phyloP scores from a whole-genome alignment of 2,797 vertebrate species.

The Scyliorhinus canicula region DNA sequence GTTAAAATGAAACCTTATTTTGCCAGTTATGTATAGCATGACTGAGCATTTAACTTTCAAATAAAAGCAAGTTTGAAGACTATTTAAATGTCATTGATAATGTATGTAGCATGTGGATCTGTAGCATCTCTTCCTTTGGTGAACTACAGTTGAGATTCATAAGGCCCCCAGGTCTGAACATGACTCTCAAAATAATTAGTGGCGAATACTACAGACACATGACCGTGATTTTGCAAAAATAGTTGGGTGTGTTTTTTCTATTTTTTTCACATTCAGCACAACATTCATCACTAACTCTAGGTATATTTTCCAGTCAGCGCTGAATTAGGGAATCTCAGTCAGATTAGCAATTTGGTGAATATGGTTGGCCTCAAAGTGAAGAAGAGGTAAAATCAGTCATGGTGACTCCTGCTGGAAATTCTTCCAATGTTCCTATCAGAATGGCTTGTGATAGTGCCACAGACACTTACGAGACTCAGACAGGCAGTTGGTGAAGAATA shows the following conservation, averaged over 20 bases:
- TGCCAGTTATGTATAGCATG: background rate
- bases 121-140: background rate
- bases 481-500: background rate
- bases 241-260: background rate
- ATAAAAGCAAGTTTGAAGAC: background rate
- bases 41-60: background rate
- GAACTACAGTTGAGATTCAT: background rate
- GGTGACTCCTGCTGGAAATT: background rate
- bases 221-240: background rate
- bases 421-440: background rate
- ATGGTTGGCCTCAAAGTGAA: background rate
- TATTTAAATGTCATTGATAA: background rate
- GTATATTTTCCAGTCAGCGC: background rate
- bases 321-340: background rate
- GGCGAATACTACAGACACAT: background rate
- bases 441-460: background rate
- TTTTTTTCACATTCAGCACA: background rate
- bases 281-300: background rate
- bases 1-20: background rate
- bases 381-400: background rate
- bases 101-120: background rate
- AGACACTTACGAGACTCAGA: background rate
- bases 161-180: background rate
- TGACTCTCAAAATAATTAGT: background rate
- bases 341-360: background rate